These are phyloP conservation scores for Sylvietta virens DNA, from an alignment of 2,113 vertebrate species.

Conservation along the genomic window DNA sequence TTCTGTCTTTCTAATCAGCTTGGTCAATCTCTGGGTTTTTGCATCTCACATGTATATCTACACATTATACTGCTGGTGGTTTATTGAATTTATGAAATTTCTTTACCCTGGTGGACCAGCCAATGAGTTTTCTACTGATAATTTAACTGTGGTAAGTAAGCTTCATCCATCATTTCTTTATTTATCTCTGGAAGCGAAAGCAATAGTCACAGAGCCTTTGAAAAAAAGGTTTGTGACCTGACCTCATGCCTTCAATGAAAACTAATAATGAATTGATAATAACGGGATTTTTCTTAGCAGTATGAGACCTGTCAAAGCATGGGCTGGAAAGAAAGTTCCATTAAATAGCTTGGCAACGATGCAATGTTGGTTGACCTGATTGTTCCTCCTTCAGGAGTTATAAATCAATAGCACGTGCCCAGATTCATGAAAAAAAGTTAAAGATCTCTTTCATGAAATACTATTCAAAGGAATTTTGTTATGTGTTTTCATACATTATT, in stretches of 20 bases:
- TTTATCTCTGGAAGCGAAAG: conserved; percentile 10
- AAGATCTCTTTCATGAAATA: not conserved
- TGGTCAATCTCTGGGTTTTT: not conserved
- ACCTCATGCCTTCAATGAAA: not conserved
- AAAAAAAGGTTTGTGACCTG: not conserved
- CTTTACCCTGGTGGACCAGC: not conserved
- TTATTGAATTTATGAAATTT: conserved; percentile 19
- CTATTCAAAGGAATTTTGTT: not conserved
- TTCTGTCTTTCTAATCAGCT: not conserved
- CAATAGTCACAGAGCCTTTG: not conserved
- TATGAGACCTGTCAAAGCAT: not conserved
- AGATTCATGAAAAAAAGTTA: not conserved
- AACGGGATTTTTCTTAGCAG: not conserved
- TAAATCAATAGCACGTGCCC: not conserved
- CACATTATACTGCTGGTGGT: not conserved
- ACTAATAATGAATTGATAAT: conserved; percentile 18
- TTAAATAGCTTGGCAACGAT: not conserved
- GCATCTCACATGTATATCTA: not conserved
- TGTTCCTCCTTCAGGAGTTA: not conserved
- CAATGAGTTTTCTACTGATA: not conserved
- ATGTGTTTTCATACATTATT: not conserved
- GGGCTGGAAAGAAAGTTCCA: not conserved
- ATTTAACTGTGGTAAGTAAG: not conserved
- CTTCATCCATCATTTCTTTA: conserved; percentile 32
- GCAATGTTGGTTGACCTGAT: not conserved